phyloP scores from a whole-genome alignment of 2,113 vertebrate genomes.

The Leucoraja erinaceus region DNA sequence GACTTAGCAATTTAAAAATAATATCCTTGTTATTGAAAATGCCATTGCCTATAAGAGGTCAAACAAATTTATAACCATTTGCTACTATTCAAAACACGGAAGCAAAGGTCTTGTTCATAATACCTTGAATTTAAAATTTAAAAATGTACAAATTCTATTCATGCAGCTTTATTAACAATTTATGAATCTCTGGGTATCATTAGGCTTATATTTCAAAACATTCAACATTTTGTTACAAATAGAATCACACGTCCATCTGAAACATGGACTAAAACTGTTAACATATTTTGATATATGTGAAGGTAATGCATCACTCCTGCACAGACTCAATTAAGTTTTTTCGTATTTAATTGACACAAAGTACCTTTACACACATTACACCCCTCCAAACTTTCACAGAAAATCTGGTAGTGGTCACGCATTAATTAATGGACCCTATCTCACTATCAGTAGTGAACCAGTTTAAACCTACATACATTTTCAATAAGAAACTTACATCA shows the following conservation, averaged over 20 bases:
- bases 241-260: conserved; percentile 33
- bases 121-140: conserved; percentile 11
- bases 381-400: conserved; percentile 85
- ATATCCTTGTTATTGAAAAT: background rate
- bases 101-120: background rate
- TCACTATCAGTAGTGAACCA: conserved; percentile 54
- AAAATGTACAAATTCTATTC: conserved; percentile 35
- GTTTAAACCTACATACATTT: conserved; percentile 45
- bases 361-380: conserved; percentile 56
- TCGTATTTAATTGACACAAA: conserved; percentile 51
- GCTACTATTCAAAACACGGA: background rate
- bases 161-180: conserved; percentile 37
- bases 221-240: conserved; percentile 35
- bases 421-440: conserved; percentile 61
- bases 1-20: background rate
- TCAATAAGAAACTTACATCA: conserved; percentile 41
- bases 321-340: conserved; percentile 47
- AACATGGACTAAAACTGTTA: conserved; percentile 35
- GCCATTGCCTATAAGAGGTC: background rate
- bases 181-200: conserved; percentile 36
- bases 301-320: conserved; percentile 48
- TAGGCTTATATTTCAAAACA: conserved; percentile 35
- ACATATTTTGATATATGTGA: conserved; percentile 49
- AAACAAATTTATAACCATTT: background rate
- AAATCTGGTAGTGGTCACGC: conserved; percentile 72